Base-by-base conservation (phyloP, 2,797 vertebrate genomes). In the Hapalemur alaotrensis region DNA sequence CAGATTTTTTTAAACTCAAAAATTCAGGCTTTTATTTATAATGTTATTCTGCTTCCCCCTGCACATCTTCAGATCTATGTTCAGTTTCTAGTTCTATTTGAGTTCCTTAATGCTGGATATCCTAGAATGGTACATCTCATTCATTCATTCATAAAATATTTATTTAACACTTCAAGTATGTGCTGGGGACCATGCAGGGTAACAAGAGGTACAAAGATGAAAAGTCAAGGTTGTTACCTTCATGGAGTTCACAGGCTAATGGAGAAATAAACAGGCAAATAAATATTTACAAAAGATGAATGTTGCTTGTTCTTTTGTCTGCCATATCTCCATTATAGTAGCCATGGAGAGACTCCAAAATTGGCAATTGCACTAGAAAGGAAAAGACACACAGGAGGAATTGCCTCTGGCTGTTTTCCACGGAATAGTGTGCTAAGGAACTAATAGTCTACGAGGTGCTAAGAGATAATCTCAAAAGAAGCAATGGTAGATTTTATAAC, bases 71-170 rank as follows among this genome's bases (percentile, higher is more conserved):
- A 52, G 79, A 65, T 54, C 78, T n/a, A 48, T 4, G 81, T 52
- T 65, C 30, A 32, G 25, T 65, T 75, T 78, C 65, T 50, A n/a
- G 28, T 70, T 93, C 59, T 61, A 41, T 4, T 61, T 81, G 43
- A 79, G n/a, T 46, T n/a, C 57, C 35, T 85, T 80, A 22, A n/a
- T 17, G 23, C 83, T 61, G 38, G 35, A 32, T 91, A 61, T 54
- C 20, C 57, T 67, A 52, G 41, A 87, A 50, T 50, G 35, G n/a
- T 61, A 46, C 32, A 38, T 18, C 59, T 79, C 81, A 94, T 96
- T 92, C 91, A 93, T 86, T 95, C 48, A 78, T 81, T 73, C 84
- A 97, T 91, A 82, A 97, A 96, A 81, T 91, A 82, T 96, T 95
- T 88, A 94, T 63, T n/a, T 54, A 72, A 76, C 32, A 61, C 67